Conservation (phyloP, 2,113 vertebrate species). For the Accipiter virgatus region DNA sequence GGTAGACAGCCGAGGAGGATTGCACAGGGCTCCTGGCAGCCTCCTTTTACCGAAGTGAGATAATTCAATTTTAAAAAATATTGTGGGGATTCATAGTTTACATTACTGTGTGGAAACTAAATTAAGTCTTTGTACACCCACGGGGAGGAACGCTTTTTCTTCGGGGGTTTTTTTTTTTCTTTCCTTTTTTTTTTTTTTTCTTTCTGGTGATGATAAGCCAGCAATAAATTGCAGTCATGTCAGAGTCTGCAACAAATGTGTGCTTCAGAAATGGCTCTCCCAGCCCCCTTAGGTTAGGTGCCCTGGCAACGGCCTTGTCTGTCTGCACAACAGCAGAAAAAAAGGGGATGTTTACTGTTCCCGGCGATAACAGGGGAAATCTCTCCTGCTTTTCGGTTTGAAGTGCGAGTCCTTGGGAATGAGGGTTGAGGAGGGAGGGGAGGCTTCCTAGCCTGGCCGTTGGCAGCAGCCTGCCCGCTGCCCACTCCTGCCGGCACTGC, state of each 20-base stretch:
- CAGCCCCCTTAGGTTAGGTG: slow-evolving; percentile 23
- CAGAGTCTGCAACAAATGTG: not conserved
- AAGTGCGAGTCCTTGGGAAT: slow-evolving; percentile 52
- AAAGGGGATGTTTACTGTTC: slow-evolving; percentile 41
- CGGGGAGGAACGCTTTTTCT: not conserved
- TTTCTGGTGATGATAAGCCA: not conserved
- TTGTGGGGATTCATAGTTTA: not conserved
- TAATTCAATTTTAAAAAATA: not conserved
- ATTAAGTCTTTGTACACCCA: not conserved
- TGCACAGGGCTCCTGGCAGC: not conserved
- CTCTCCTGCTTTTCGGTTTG: not conserved
- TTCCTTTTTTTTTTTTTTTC: not conserved
- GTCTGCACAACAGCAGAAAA: not conserved
- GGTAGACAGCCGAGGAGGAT: not conserved
- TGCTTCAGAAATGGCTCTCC: not conserved
- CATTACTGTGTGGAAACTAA: not conserved
- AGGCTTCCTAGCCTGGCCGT: not conserved
- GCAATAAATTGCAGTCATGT: not conserved
- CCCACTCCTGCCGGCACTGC: not conserved
- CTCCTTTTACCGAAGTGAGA: not conserved
- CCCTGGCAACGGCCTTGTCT: slow-evolving; percentile 58
- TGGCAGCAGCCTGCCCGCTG: not conserved
- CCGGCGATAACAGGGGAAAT: slow-evolving; percentile 29
- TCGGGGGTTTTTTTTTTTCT: not conserved
- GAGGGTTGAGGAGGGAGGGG: not conserved